Evolutionary conservation across 2,113 vertebrate genomes (phyloP), one percentile per base, ranked within the genome.

Genomic region (Dasypus novemcinctus): DNA sequence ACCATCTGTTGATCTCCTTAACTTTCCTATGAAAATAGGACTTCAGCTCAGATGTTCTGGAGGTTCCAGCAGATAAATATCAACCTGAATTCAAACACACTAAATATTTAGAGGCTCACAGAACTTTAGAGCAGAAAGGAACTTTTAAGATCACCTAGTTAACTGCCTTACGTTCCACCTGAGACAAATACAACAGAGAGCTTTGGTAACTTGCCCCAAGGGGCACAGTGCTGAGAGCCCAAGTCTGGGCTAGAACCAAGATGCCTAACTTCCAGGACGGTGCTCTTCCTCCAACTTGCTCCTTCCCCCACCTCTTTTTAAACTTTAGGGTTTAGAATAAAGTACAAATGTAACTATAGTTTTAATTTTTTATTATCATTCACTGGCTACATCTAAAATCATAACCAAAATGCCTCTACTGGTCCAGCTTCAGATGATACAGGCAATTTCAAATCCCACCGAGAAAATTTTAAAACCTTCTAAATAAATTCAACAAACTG

Each of bases 1-100:
- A 90, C 96, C 96, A 96, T 97, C 95, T 97, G 94, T 83, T 96
- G 94, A 96, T 96, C 79, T 90, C 87, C 87, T 96, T 96, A 95
- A 95, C 79, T 96, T 93, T 96, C 89, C 63, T 94, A 71, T 68
- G 93, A 89, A 96, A 89, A 96, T 27, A 94, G 86, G 82, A 92
- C 79, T 91, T 96, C 23, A 18, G 64, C 43, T 95, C 90, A 95
- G 57, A 85, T 72, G 52, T 83, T 95, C 46, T 82, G 64, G 78
- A 91, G 52, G 83, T 41, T 91, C 57, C 31, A 41, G 74, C 69
- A 96, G 79, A 49, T 95, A 96, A 95, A 93, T 89, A 90, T 54
- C 88, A 80, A 80, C 29, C 96, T 79, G 43, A 92, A 92, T 96
- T 95, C 43, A 81, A 80, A 83, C 81, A 57, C 31, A 87, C 92